phyloP scores from a whole-genome alignment of 1,140 invertebrate species.

The Choristoneura fumiferana region DNA sequence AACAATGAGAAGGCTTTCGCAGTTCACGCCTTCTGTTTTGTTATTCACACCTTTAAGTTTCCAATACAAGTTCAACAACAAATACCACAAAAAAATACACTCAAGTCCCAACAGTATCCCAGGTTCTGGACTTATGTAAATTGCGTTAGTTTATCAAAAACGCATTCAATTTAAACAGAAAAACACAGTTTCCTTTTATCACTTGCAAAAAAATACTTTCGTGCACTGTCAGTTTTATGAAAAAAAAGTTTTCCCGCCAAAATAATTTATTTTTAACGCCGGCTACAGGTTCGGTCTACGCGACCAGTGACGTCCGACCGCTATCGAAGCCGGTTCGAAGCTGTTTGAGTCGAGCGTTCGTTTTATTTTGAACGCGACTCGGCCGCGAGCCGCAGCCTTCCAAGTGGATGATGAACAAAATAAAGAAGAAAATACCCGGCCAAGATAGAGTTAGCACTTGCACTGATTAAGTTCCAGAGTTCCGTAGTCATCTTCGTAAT shows the following conservation, averaged over 20 bases:
- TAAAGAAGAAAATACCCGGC: background rate
- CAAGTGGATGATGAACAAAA: slow-evolving; percentile 1
- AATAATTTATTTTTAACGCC: slow-evolving; percentile 30
- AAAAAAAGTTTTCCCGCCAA: slow-evolving; percentile 40
- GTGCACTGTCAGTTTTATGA: background rate
- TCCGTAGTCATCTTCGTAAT: background rate
- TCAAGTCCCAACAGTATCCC: background rate
- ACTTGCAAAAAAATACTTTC: background rate
- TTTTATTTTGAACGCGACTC: slow-evolving; percentile 60
- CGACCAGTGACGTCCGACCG: slow-evolving; percentile 51
- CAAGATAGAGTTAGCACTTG: background rate
- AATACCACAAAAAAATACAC: background rate
- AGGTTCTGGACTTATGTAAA: background rate
- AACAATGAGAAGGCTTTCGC: too few species aligned
- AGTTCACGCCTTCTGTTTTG: too few species aligned
- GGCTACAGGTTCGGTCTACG: slow-evolving; percentile 14
- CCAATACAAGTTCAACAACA: background rate
- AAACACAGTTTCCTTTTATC: background rate
- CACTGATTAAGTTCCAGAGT: background rate
- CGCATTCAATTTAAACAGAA: slow-evolving; percentile 19
- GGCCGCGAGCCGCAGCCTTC: slow-evolving; percentile 28
- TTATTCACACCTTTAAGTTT: too few species aligned
- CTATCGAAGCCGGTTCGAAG: slow-evolving; percentile 63
- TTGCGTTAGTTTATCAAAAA: background rate
- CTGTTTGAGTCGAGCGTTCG: slow-evolving; percentile 42